Evolutionary conservation across 2,797 vertebrate genomes (phyloP).

Genomic region (Avahi laniger): DNA sequence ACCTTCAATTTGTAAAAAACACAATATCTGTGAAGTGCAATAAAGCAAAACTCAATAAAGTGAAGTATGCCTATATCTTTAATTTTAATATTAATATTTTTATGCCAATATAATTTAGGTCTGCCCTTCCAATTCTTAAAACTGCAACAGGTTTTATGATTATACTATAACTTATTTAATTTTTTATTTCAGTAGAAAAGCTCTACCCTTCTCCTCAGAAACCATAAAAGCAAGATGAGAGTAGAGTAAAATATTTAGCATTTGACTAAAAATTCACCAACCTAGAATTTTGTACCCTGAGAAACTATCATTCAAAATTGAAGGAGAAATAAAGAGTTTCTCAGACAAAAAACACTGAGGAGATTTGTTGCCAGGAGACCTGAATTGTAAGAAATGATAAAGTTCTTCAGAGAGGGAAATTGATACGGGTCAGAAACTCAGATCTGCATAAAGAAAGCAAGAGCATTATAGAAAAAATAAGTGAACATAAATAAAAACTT

Average conservation of each 20-base stretch:
- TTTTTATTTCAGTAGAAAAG: not conserved
- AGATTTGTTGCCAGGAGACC: not conserved
- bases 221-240: not conserved
- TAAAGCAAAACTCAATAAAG: not conserved
- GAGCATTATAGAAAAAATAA: not conserved
- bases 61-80: not conserved
- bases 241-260: not conserved
- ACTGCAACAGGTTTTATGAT: not conserved
- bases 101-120: not conserved
- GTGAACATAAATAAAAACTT: not conserved
- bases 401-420: not conserved
- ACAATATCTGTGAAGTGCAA: not conserved
- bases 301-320: not conserved
- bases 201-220: not conserved
- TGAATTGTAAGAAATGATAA: not conserved
- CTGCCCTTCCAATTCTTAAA: not conserved
- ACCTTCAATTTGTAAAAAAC: not conserved
- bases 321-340: not conserved
- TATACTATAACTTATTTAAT: not conserved
- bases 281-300: not conserved
- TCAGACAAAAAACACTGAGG: not conserved
- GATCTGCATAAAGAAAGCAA: not conserved
- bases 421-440: not conserved
- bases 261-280: not conserved
- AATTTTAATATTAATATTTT: constrained; percentile 3